phyloP scores from a whole-genome alignment of 2,113 vertebrate genomes.

The Strix uralensis region DNA sequence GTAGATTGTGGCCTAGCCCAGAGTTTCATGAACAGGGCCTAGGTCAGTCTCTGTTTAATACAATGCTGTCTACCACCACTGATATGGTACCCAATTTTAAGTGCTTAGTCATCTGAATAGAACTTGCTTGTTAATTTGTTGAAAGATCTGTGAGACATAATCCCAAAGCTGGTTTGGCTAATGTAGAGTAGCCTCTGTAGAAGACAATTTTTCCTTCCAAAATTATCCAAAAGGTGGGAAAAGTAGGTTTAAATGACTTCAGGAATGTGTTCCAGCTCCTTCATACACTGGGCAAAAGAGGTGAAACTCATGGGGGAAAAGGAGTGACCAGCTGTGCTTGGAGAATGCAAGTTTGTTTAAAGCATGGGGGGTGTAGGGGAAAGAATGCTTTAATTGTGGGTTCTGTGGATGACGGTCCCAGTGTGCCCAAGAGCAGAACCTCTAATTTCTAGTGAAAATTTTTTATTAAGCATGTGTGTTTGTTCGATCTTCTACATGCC shows the following conservation, averaged over 20 bases:
- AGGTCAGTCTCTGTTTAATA: not conserved
- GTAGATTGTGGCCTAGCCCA: not conserved
- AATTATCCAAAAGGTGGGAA: not conserved
- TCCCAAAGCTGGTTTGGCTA: not conserved
- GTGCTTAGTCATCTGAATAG: not conserved
- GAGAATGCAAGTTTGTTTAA: not conserved
- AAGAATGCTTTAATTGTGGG: not conserved
- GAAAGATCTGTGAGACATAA: not conserved
- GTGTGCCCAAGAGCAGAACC: not conserved
- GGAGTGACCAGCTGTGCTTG: not conserved
- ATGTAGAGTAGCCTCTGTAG: not conserved
- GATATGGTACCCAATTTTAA: not conserved
- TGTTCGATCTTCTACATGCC: not conserved
- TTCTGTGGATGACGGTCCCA: not conserved
- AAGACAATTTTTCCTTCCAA: not conserved
- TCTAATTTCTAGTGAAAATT: not conserved
- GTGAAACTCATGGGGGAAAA: not conserved
- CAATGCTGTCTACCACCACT: not conserved
- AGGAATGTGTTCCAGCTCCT: not conserved
- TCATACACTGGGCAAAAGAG: not conserved
- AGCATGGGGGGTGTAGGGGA: not conserved
- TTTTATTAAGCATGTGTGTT: not conserved
- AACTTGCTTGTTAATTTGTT: not conserved
- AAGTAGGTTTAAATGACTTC: not conserved
- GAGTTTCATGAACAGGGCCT: not conserved